Evolutionary conservation across 2,113 vertebrate genomes (phyloP).

Genomic region (Megaceryle maxima): DNA sequence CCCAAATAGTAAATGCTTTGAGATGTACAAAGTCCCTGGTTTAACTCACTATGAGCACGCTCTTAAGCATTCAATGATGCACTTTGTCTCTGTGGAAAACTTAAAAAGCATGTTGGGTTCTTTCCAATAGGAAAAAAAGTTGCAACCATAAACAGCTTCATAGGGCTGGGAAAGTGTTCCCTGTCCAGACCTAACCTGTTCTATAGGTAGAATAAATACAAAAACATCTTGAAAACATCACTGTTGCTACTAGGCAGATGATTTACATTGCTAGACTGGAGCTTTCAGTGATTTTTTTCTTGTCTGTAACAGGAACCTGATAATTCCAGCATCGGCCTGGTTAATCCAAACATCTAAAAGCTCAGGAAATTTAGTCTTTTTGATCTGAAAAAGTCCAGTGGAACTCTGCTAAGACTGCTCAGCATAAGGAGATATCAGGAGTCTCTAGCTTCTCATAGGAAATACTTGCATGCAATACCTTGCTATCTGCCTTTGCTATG

Average conservation of each 20-base stretch:
- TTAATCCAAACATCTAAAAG: not conserved
- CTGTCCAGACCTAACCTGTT: not conserved
- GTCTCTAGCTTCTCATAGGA: not conserved
- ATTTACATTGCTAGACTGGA: not conserved
- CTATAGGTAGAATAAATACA: not conserved
- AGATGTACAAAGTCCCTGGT: not conserved
- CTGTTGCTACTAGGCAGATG: not conserved
- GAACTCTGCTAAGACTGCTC: not conserved
- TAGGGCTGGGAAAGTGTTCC: not conserved
- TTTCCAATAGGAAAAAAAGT: not conserved
- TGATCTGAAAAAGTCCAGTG: not conserved
- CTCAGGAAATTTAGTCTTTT: not conserved
- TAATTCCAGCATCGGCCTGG: not conserved
- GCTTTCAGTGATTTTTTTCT: not conserved
- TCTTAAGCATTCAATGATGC: not conserved
- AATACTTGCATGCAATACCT: not conserved
- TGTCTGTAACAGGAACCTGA: not conserved
- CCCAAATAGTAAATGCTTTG: not conserved
- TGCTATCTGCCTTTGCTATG: not conserved
- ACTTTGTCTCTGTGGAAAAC: not conserved
- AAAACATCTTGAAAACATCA: not conserved
- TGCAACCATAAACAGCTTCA: constrained; percentile 8
- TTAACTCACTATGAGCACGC: not conserved
- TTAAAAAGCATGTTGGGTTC: not conserved
- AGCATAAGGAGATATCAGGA: not conserved